phyloP scores from a whole-genome alignment of 37 sponge, comb jelly and placozoan genomes.

The Hormiphora californensis region DNA sequence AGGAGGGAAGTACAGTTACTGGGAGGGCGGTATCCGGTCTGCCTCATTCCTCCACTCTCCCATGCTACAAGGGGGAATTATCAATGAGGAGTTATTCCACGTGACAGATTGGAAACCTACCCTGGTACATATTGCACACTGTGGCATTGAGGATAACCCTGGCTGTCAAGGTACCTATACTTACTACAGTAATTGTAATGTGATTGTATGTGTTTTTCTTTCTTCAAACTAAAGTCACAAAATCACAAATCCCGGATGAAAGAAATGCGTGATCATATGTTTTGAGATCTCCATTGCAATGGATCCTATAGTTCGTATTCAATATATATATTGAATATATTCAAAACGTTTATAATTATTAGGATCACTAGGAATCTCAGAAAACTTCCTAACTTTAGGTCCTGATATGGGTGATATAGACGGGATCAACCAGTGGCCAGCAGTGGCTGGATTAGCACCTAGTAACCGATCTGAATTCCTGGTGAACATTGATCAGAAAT shows the following conservation, averaged over 20 bases:
- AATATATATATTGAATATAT: no score
- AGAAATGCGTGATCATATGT: no score
- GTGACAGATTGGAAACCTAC: conserved; percentile 31
- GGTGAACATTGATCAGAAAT: conserved; percentile 5
- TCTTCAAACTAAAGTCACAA: no score
- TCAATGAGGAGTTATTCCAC: neutral
- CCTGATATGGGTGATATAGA: neutral
- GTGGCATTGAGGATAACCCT: neutral
- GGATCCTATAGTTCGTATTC: no score
- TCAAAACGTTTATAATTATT: no score
- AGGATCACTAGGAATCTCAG: no score
- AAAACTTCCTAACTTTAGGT: neutral
- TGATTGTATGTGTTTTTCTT: no score
- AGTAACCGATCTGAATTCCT: conserved; percentile 33
- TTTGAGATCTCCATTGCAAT: no score
- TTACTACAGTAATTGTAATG: no score
- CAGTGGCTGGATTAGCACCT: neutral
- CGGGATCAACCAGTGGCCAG: conserved; percentile 21
- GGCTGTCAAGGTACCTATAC: no score
- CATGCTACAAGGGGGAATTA: neutral
- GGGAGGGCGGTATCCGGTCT: conserved; percentile 25
- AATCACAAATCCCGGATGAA: no score
- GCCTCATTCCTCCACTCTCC: conserved; percentile 26
- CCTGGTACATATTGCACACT: neutral
- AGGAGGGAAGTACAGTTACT: conserved; percentile 18